A percentile compares a stretch with the other conserved stretches of the same genome.
phyloP scores from a whole-genome alignment of 2,888 invertebrate genomes.

The Keiferia lycopersicella region DNA sequence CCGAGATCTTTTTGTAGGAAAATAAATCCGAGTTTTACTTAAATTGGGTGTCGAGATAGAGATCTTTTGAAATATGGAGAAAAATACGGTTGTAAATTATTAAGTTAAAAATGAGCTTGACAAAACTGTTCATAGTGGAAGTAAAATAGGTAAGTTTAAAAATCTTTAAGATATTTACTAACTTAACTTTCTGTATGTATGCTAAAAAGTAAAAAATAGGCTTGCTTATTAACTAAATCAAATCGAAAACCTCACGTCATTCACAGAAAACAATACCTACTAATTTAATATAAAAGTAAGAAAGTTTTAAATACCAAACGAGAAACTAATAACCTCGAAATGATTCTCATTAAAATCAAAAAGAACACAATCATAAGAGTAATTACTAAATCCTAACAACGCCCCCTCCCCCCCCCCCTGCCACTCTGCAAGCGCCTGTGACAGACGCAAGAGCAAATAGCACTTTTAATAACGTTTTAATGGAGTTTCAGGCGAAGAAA shows the following conservation, averaged over 20 bases:
- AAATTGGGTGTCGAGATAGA: conserved; percentile 20
- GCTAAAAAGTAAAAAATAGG: too few relatives aligned
- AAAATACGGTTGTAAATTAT: neutral
- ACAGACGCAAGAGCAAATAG: conserved; percentile 10
- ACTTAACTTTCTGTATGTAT: too few relatives aligned
- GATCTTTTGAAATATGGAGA: conserved; percentile 5
- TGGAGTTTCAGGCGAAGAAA: conserved; percentile 16
- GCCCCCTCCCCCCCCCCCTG: neutral
- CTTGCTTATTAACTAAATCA: too few relatives aligned
- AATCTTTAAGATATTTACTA: too few relatives aligned
- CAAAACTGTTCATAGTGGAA: neutral
- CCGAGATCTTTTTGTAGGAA: conserved; percentile 10
- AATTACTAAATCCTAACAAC: conserved; percentile 5
- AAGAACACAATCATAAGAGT: conserved; percentile 2
- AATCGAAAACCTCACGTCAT: too few relatives aligned
- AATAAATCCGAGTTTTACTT: conserved; percentile 14
- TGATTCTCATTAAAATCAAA: neutral
- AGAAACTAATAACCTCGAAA: neutral
- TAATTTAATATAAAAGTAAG: neutral
- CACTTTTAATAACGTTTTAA: conserved; percentile 21
- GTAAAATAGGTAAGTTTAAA: too few relatives aligned
- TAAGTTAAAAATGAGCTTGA: neutral
- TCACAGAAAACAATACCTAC: too few relatives aligned
- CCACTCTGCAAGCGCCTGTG: conserved; percentile 1
- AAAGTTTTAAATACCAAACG: neutral